Conservation (phyloP, 2,113 vertebrate species). For the Sturnus vulgaris region DNA sequence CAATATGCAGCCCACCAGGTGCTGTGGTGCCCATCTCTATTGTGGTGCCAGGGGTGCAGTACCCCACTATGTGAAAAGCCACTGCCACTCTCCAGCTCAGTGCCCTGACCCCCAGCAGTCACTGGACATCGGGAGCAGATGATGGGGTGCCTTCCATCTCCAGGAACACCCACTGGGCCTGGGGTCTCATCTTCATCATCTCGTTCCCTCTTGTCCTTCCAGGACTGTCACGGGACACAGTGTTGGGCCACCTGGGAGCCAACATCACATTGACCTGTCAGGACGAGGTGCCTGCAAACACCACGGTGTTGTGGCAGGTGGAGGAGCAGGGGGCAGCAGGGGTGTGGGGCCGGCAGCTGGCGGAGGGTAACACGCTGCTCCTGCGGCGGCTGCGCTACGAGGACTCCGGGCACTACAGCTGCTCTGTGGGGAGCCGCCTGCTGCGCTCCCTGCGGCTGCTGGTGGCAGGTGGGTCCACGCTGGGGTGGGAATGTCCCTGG, state of each 20-base stretch:
- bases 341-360: fast-evolving
- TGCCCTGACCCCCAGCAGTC: background rate
- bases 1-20: background rate
- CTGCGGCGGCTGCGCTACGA: background rate
- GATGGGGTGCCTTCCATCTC: too few relatives aligned
- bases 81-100: background rate
- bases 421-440: background rate
- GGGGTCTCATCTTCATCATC: fast-evolving
- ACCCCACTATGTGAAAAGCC: background rate
- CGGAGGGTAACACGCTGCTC: background rate
- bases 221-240: background rate
- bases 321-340: background rate
- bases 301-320: constrained; percentile 20
- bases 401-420: constrained; percentile 59
- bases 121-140: background rate
- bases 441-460: constrained; percentile 35
- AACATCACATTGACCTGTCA: constrained; percentile 50
- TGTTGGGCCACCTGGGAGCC: constrained; percentile 4
- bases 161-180: fast-evolving
- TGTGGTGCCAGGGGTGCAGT: background rate
- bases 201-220: background rate
- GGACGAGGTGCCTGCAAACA: background rate
- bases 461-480: constrained; percentile 63
- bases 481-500: background rate
- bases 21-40: background rate